These are phyloP conservation scores for Macrobrachium rosenbergii DNA, from an alignment of 1,140 invertebrate species.

Conservation along the genomic window DNA sequence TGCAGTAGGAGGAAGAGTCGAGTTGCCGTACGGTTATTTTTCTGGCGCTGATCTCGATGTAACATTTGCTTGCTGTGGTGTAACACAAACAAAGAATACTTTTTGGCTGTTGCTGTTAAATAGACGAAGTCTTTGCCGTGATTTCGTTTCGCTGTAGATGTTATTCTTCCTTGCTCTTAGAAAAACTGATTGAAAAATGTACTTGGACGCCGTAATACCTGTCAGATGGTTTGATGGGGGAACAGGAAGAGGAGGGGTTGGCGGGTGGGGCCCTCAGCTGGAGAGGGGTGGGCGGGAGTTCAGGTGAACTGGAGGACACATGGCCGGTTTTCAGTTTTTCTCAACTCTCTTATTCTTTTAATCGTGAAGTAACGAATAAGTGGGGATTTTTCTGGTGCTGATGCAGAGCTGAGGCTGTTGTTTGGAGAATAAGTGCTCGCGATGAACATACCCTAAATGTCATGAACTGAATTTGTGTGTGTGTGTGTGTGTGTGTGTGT, in stretches of 20 bases:
- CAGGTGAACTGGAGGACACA: slow-evolving; percentile 58
- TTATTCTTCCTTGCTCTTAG: too few relatives aligned
- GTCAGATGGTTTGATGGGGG: slow-evolving; percentile 9
- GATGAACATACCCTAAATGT: too few relatives aligned
- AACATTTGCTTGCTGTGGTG: too few relatives aligned
- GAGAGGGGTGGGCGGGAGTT: background rate
- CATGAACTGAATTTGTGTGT: too few relatives aligned
- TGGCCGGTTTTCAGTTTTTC: slow-evolving; percentile 35
- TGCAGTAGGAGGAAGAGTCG: slow-evolving; percentile 9
- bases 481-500: too few relatives aligned
- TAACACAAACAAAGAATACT: background rate
- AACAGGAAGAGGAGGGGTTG: background rate
- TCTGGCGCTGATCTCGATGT: background rate
- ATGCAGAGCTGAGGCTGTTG: too few relatives aligned
- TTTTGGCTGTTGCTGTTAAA: too few relatives aligned
- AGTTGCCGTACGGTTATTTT: slow-evolving; percentile 40
- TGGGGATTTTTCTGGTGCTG: too few relatives aligned
- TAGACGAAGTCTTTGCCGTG: background rate
- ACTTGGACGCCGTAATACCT: slow-evolving; percentile 24
- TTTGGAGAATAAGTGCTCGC: too few relatives aligned
- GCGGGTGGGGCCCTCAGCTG: slow-evolving; percentile 21
- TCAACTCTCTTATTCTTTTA: background rate
- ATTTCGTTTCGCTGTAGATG: too few relatives aligned
- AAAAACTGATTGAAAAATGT: background rate
- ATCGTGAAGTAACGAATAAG: background rate